Percentiles rank a stretch among this genome's conserved stretches.
Evolutionary conservation across 2,113 vertebrate genomes (phyloP).

Genomic region (Cyanistes caeruleus): DNA sequence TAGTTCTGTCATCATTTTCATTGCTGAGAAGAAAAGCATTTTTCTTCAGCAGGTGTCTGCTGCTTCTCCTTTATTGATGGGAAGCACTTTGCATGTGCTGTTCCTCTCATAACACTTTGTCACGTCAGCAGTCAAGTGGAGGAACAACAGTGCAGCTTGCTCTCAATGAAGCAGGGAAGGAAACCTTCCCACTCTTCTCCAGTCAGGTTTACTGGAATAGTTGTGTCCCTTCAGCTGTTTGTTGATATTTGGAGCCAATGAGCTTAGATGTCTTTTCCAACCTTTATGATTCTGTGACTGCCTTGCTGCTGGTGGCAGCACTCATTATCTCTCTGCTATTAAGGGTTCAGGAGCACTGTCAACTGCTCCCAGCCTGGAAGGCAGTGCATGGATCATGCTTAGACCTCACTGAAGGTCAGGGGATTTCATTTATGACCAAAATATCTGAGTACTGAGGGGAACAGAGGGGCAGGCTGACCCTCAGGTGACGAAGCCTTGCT

Average conservation of each 20-base stretch:
- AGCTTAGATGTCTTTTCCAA: neutral
- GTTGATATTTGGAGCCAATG: neutral
- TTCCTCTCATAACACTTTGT: neutral
- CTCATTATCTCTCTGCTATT: accelerated
- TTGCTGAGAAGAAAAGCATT: slow-evolving; percentile 24
- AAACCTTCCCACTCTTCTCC: neutral
- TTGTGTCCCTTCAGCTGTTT: neutral
- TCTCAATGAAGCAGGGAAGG: neutral
- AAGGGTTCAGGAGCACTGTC: neutral
- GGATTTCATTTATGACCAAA: neutral
- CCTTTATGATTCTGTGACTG: neutral
- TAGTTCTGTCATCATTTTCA: slow-evolving; percentile 48
- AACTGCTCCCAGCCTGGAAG: neutral
- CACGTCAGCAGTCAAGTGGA: neutral
- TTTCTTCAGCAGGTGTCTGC: slow-evolving; percentile 47
- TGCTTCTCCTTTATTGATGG: slow-evolving; percentile 4
- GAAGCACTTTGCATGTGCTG: neutral
- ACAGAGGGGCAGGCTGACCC: neutral
- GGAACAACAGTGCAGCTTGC: neutral
- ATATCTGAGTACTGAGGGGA: neutral
- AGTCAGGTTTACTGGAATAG: neutral
- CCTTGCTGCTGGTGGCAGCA: neutral
- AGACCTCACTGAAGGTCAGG: neutral
- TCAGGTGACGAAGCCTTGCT: neutral
- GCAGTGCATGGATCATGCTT: neutral